A percentile compares a stretch with the other conserved stretches of the same genome.
Evolutionary conservation across 2,113 vertebrate species (phyloP).

Genomic region (Dipodomys merriami): DNA sequence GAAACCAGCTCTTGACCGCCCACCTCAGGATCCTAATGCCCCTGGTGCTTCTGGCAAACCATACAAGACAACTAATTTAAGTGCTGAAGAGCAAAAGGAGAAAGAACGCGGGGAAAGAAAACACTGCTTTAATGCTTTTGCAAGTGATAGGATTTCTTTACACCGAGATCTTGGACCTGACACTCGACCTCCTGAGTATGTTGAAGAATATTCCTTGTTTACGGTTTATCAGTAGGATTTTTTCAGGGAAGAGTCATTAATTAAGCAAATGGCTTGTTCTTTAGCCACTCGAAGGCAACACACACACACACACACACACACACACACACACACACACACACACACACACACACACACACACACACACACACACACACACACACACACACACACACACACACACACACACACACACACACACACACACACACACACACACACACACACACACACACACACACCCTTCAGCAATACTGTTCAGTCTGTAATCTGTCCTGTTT

Average conservation of each 20-base stretch:
- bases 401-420: neutral
- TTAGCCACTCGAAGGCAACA: neutral
- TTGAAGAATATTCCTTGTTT: slow-evolving; percentile 72
- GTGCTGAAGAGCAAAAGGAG: slow-evolving; percentile 92
- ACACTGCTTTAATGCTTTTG: slow-evolving; percentile 98
- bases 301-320: too few relatives aligned
- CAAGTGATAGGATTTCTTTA: slow-evolving; percentile 97
- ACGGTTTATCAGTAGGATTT: neutral
- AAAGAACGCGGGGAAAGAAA: slow-evolving; percentile 94
- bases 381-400: too few relatives aligned
- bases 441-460: neutral
- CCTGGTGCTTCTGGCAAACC: slow-evolving; percentile 96
- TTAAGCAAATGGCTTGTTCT: slow-evolving; percentile 11
- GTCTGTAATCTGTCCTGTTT: neutral
- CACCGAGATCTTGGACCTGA: slow-evolving; percentile 97
- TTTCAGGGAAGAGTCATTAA: neutral
- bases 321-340: neutral
- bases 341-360: too few relatives aligned
- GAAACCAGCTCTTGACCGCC: slow-evolving; percentile 91
- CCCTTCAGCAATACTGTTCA: neutral
- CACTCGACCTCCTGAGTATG: slow-evolving; percentile 98
- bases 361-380: neutral
- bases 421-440: neutral
- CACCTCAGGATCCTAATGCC: slow-evolving; percentile 91
- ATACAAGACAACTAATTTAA: slow-evolving; percentile 90